Evolutionary conservation across 2,797 vertebrate genomes (phyloP).

Genomic region (Hemibagrus guttatus): DNA sequence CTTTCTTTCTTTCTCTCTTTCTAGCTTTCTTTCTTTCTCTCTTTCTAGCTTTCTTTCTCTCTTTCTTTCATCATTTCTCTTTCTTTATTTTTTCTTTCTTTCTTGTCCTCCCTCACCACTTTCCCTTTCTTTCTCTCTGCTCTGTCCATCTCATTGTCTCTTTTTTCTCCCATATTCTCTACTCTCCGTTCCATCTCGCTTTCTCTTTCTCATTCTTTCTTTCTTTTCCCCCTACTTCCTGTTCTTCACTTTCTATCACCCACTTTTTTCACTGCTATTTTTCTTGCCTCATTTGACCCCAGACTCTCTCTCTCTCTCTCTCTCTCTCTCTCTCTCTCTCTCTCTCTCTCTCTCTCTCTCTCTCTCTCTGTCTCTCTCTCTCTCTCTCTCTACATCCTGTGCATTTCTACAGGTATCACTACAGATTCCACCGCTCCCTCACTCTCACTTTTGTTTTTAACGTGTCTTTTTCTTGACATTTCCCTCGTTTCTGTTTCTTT

Average conservation of each 20-base stretch:
- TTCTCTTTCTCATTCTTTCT: not conserved
- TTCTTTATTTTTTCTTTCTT: conserved; percentile 1
- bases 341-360: not conserved
- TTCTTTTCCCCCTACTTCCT: not conserved
- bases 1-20: too few species aligned
- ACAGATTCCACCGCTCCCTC: not conserved
- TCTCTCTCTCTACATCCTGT: not conserved
- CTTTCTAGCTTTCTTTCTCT: not conserved
- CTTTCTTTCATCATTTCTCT: too few species aligned
- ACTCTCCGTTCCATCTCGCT: not conserved
- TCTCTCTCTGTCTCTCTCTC: not conserved
- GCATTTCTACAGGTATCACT: not conserved
- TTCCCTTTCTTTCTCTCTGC: not conserved
- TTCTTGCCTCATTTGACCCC: not conserved
- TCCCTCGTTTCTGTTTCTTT: not conserved
- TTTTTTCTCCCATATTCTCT: not conserved
- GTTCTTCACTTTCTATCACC: not conserved
- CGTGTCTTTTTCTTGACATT: not conserved
- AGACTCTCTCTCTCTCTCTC: not conserved
- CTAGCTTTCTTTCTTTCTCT: too few species aligned
- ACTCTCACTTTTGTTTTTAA: not conserved
- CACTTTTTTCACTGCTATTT: not conserved
- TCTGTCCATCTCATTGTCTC: not conserved
- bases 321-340: too few species aligned
- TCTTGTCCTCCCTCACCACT: not conserved